Percentiles rank a stretch among this genome's conserved stretches.
Conservation (phyloP, 2,797 vertebrate species). For the Gallinago nigripennis region DNA sequence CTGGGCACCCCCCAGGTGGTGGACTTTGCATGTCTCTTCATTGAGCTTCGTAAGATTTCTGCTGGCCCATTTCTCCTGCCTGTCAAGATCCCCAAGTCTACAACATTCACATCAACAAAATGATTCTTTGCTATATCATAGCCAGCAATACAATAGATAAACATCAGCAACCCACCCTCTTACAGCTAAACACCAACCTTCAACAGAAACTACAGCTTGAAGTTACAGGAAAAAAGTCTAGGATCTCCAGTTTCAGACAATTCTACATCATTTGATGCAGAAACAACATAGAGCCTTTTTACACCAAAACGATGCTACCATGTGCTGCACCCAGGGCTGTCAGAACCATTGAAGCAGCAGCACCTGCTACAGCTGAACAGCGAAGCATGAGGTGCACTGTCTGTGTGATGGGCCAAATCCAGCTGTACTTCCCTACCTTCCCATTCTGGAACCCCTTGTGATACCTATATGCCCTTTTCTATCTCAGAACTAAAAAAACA, state of each 20-base stretch:
- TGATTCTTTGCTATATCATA: background rate
- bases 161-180: background rate
- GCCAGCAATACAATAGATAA: background rate
- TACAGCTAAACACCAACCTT: background rate
- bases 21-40: background rate
- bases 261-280: background rate
- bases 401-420: accelerated
- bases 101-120: background rate
- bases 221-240: background rate
- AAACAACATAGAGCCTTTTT: background rate
- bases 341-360: background rate
- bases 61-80: background rate
- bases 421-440: background rate
- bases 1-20: accelerated
- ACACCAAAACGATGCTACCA: background rate
- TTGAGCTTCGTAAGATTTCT: accelerated
- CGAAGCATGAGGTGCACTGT: accelerated
- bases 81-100: background rate
- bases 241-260: background rate
- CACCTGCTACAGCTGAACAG: background rate
- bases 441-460: background rate
- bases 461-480: background rate
- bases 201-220: background rate
- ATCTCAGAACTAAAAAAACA: background rate
- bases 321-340: background rate